Evolutionary conservation across 2,888 invertebrate species (phyloP), one percentile per base, ranked within the genome.

Genomic region (Hydropsyche betteni): DNA sequence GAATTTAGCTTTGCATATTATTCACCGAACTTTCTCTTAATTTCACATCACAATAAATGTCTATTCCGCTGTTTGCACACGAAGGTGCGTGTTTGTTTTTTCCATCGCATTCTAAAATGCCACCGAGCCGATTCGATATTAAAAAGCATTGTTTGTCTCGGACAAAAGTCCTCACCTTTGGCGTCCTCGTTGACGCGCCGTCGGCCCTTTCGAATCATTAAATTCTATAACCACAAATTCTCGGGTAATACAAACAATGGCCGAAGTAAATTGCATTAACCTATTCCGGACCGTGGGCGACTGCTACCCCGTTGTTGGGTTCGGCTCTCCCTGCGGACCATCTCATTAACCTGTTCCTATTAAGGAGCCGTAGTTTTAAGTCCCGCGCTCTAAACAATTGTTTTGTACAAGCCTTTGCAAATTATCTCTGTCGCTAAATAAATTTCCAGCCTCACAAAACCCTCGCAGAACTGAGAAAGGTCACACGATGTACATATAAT

Each of bases 191-290:
- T 61, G 34, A 50, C 61, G 50, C 44, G 4, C 64, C 64, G 14
- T 14, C 50, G 12, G 38, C 70, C 76, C 78, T 77, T 77, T 70
- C 78, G 78, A 78, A 78, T 78, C 78, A 78, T 78, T 78, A 77
- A 78, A 78, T 77, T 78, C 78, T 78, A 78, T 78, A 78, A 78
- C 78, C 78, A 69, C 78, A 78, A 77, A 74, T 76, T 78, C 78
- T 78, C 75, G 75, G 75, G 78, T 74, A 77, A 75, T 77, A 78
- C 78, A 78, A 78, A 77, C 78, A 78, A 78, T 78, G 75, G 78
- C 75, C 78, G 68, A 44, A 74, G 75, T 78, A 78, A 78, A 78
- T 78, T 78, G 78, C 76, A 78, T 77, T 76, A 74, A 61, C 76
- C 76, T 78, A 78, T 78, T 78, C 76, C 75, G 68, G 61, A n/a